These are phyloP conservation scores for Lipophrys pholis DNA, from an alignment of 2,113 vertebrate species.

Conservation along the genomic window DNA sequence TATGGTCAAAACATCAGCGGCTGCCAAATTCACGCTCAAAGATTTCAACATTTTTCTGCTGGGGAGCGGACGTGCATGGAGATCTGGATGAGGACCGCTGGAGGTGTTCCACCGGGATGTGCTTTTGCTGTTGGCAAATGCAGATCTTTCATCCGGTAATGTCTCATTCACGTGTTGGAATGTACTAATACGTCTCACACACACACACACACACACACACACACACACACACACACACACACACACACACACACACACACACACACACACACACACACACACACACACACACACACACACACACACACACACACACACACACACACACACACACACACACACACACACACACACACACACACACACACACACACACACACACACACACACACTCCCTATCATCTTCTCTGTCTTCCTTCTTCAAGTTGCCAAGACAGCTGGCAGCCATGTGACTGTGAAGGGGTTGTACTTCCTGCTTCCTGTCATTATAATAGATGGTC, in stretches of 20 bases:
- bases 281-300: neutral
- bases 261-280: conserved; percentile 15
- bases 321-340: too few species aligned
- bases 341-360: too few species aligned
- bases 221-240: too few species aligned
- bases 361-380: conserved; percentile 6
- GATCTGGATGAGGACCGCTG: conserved; percentile 17
- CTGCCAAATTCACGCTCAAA: conserved; percentile 19
- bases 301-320: too few species aligned
- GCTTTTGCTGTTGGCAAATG: conserved; percentile 25
- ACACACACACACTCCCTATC: conserved; percentile 35
- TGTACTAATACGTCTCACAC: conserved; percentile 28
- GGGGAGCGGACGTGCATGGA: conserved; percentile 6
- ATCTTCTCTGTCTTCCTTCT: conserved; percentile 57
- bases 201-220: too few species aligned
- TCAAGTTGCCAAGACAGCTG: conserved; percentile 71
- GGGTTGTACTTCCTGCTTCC: conserved; percentile 91
- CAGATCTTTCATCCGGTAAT: conserved; percentile 8
- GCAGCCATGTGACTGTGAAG: conserved; percentile 74
- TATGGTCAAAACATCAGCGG: conserved; percentile 68
- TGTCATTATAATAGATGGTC: conserved; percentile 86
- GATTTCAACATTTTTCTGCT: conserved; percentile 23
- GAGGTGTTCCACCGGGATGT: conserved; percentile 36
- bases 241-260: neutral
- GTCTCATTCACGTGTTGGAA: conserved; percentile 27